Conservation (phyloP, 2,797 vertebrate species). For the Urophycis tenuis region DNA sequence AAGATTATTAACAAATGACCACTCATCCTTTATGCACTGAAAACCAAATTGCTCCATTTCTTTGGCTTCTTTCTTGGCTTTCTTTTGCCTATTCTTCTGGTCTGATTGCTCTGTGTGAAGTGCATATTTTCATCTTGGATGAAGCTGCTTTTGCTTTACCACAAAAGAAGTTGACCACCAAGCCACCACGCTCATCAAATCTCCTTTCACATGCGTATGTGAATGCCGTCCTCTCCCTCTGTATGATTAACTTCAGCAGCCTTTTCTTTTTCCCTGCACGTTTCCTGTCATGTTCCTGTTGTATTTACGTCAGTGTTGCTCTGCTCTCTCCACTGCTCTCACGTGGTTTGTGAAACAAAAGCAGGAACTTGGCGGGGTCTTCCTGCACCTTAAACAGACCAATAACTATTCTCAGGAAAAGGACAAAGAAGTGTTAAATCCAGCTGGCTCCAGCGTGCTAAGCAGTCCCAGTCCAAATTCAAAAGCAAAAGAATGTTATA, state of each 20-base stretch:
- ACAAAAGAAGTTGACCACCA: too few relatives aligned
- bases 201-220: not conserved
- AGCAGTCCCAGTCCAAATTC: not conserved
- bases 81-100: not conserved
- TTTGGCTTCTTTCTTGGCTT: too few relatives aligned
- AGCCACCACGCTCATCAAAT: not conserved
- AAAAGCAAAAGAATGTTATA: not conserved
- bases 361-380: constrained; percentile 55
- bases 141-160: not conserved
- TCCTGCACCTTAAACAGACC: constrained; percentile 49
- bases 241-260: constrained; percentile 18
- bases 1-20: not conserved
- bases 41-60: not conserved
- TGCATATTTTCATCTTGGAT: not conserved
- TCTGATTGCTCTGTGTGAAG: not conserved
- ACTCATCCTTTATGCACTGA: not conserved
- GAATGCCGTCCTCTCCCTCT: not conserved
- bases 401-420: constrained; percentile 54
- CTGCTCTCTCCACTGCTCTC: constrained; percentile 35
- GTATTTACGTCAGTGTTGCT: constrained; percentile 21
- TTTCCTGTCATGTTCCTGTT: constrained; percentile 21
- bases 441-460: constrained; percentile 56
- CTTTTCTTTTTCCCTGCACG: constrained; percentile 23
- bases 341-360: constrained; percentile 50
- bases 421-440: constrained; percentile 52